Base-by-base conservation (phyloP, 2,113 vertebrate species). In the Scolopax mira region DNA sequence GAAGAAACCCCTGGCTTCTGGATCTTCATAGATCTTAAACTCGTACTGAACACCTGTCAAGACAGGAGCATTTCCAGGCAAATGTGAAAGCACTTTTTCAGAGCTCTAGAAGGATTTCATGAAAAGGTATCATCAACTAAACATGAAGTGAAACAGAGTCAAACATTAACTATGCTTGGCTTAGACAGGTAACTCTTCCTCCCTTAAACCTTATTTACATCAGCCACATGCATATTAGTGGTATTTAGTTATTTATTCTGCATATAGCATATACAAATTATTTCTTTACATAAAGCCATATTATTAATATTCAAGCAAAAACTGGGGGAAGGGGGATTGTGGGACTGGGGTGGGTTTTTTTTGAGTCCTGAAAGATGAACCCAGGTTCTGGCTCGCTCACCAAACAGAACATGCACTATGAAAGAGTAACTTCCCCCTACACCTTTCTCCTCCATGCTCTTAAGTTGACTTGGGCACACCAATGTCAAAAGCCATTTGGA, bases 401-500 rank as follows among this genome's bases (percentile, higher is more conserved):
- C 75, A 74, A n/a, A 17, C 27, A 67, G 46, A 89, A 65, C n/a
- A 64, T 24, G 21, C 4, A 31, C 57, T 39, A 8, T 1, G 1
- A 39, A 73, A 75, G 5, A 10, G 19, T 13, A 66, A 41, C 41
- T n/a, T 71, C 55, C 44, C 39, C 46, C 64, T 33, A 49, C 42
- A 72, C 62, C 48, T 72, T 88, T 67, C 61, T 85, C 37, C 21
- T n/a, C 58, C 41, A 1, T 3, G 2, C 31, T 92, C 39, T 84
- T 65, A 1, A 1, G 64, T 51, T 72, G 81, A 93, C 89, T 92
- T 58, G 49, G 57, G 33, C 37, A 91, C 15, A 75, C 62, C 70
- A 88, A 57, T 77, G 81, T 95, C 91, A 93, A 84, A 93, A 94
- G 89, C 70, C 39, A 16, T 89, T 61, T 96, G 70, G 83, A 79